These are phyloP conservation scores for Tragelaphus eurycerus DNA, from an alignment of 2,797 vertebrate genomes.

Conservation along the genomic window DNA sequence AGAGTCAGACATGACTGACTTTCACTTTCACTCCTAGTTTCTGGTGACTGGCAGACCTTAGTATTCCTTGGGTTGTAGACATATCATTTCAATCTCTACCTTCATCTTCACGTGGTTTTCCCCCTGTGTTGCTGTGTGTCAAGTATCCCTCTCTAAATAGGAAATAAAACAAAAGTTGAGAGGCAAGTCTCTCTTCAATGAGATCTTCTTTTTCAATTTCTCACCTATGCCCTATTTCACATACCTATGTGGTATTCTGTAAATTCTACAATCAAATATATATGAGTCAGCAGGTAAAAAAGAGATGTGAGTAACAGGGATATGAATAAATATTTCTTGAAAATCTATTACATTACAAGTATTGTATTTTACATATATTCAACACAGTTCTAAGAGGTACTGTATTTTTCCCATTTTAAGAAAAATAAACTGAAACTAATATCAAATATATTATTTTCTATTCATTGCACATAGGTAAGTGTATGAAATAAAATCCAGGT, in stretches of 20 bases:
- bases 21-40: not conserved
- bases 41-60: not conserved
- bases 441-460: not conserved
- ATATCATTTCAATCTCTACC: not conserved
- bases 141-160: not conserved
- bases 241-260: not conserved
- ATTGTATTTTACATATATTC: not conserved
- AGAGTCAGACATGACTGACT: not conserved
- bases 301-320: not conserved
- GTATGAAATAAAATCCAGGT: not conserved
- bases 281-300: not conserved
- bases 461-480: not conserved
- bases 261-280: not conserved
- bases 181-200: not conserved
- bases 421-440: not conserved
- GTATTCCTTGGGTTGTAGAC: not conserved
- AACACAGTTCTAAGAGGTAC: not conserved
- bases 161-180: not conserved
- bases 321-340: not conserved
- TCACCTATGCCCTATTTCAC: not conserved
- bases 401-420: not conserved
- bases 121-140: not conserved
- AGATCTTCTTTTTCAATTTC: not conserved
- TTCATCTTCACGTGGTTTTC: not conserved
- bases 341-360: not conserved